Base-by-base conservation (phyloP, 2,113 vertebrate species). In the Zootoca vivipara region DNA sequence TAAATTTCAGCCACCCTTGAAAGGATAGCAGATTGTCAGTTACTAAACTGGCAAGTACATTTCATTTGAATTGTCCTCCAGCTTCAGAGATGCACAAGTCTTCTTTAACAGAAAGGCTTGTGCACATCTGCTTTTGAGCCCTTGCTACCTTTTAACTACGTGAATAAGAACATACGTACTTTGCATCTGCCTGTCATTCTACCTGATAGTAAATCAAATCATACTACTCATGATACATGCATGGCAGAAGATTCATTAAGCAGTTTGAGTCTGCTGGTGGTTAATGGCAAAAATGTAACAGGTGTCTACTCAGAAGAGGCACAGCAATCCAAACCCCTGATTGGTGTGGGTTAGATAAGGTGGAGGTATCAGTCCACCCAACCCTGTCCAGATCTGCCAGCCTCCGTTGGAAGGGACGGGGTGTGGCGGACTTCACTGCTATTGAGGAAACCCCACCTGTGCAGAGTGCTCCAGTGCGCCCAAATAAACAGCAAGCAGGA, bases 101-200 rank as follows among this genome's bases (percentile, higher is more conserved):
- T 5, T 9, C 24, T 69, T 78, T 69, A 42, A 67, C 40, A 69
- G 62, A 35, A 46, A 87, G 28, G 86, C 77, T 86, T 84, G 16
- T 90, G 1, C 81, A 81, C 89, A 82, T 46, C 81, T 88, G 35
- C 78, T 89, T 92, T 86, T 42, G 82, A 26, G 69, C 89, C 78
- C 74, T 78, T 90, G 82, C 78, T 86, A 1, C 1, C 73, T 90
- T 93, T 95, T 33, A 78, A 65, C 12, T 78, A 40, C 64, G 91
- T 91, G 74, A 95, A 89, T 90, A 93, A 93, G 91, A 94, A 0
- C 92, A 93, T 89, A 26, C 80, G 65, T 78, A 85, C 2, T 87
- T 79, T 74, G 15, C 83, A 62, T 87, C 52, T 58, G n/a, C 58
- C 67, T 58, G n/a, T 70, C 67, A 24, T 35, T 30, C 35, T 86